phyloP scores from a whole-genome alignment of 1,140 invertebrate genomes.

The Dendrolimus kikuchii region DNA sequence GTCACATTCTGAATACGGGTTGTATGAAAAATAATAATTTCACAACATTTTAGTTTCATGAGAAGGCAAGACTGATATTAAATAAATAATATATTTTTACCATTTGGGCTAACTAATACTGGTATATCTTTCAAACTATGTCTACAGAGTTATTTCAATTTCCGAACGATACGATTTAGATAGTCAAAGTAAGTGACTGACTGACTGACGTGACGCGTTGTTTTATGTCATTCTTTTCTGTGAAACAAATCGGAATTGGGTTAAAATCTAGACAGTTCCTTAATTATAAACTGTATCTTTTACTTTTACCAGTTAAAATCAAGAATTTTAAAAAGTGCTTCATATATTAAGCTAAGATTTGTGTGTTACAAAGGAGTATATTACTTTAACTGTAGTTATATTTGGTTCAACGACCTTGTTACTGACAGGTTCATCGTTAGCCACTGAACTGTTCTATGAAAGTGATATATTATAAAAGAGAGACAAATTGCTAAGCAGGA shows the following conservation, averaged over 20 bases:
- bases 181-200: too few species aligned
- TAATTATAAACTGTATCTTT: conserved; percentile 7
- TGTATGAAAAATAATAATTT: too few species aligned
- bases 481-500: conserved; percentile 46
- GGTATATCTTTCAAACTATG: too few species aligned
- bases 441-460: conserved; percentile 64
- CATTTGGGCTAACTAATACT: too few species aligned
- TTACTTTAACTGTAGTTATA: conserved; percentile 63
- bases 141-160: conserved; percentile 3
- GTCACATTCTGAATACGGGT: too few species aligned
- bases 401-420: conserved; percentile 72
- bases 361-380: conserved; percentile 27
- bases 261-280: conserved; percentile 15
- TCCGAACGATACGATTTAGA: conserved; percentile 14
- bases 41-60: too few species aligned
- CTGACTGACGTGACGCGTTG: conserved; percentile 60
- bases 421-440: conserved; percentile 70
- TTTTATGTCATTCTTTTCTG: conserved; percentile 42
- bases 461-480: conserved; percentile 51
- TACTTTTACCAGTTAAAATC: conserved; percentile 9
- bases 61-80: too few species aligned
- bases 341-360: conserved; percentile 17
- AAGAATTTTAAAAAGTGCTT: conserved; percentile 21
- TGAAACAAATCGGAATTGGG: conserved; percentile 19
- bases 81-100: too few species aligned